These are phyloP conservation scores for Albula goreensis DNA, from an alignment of 2,113 vertebrate species.

Conservation along the genomic window DNA sequence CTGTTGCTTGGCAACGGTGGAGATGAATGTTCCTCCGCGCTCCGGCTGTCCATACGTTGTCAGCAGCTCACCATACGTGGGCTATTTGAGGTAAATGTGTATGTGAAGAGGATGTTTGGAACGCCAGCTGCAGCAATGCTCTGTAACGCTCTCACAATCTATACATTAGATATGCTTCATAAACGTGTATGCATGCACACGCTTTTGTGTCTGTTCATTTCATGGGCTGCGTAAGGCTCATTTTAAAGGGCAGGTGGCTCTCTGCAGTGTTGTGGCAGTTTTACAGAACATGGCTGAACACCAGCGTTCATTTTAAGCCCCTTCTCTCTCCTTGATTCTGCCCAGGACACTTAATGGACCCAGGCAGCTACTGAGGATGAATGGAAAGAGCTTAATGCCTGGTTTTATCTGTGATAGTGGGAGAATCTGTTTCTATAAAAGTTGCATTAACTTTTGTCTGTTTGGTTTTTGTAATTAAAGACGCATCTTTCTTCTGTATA, in stretches of 20 bases:
- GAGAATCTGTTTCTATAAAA: too few relatives aligned
- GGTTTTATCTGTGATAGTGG: too few relatives aligned
- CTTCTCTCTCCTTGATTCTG: too few relatives aligned
- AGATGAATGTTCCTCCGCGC: constrained; percentile 19
- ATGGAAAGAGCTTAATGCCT: too few relatives aligned
- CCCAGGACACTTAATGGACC: too few relatives aligned
- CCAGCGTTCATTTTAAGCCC: neutral
- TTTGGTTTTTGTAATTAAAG: too few relatives aligned
- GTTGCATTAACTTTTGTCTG: too few relatives aligned
- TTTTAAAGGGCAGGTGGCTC: too few relatives aligned
- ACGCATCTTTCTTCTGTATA: too few relatives aligned
- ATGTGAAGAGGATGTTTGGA: neutral
- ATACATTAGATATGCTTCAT: neutral
- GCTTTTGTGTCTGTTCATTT: too few relatives aligned
- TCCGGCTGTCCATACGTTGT: constrained; percentile 2
- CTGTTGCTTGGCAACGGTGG: constrained; percentile 60
- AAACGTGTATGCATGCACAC: too few relatives aligned
- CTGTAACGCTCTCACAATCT: neutral
- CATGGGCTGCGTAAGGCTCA: neutral
- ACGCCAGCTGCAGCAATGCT: neutral
- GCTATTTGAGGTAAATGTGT: neutral
- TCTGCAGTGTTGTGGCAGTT: neutral
- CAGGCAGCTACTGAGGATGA: too few relatives aligned
- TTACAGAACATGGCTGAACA: neutral
- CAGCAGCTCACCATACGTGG: neutral